These are phyloP conservation scores for Drosophila anceps DNA, from an alignment of 2,888 invertebrate species.

Conservation along the genomic window DNA sequence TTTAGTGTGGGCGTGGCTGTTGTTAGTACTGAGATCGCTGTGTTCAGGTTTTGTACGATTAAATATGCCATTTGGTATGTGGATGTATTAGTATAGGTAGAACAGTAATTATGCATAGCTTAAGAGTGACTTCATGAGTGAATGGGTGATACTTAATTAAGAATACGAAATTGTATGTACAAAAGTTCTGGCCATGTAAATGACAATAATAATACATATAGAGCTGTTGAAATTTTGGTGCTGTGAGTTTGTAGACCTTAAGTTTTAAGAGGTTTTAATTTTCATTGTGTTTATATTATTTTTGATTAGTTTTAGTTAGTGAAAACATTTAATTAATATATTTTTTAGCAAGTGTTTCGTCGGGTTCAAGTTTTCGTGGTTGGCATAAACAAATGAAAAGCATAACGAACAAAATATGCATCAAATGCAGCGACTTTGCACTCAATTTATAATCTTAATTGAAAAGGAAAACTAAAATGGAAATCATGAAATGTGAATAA, in stretches of 20 bases:
- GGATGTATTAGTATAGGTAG: slow-evolving; percentile 7
- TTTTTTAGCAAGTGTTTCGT: slow-evolving; percentile 84
- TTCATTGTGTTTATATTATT: slow-evolving; percentile 40
- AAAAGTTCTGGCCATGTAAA: slow-evolving; percentile 69
- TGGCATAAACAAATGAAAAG: slow-evolving; percentile 58
- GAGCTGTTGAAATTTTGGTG: slow-evolving; percentile 51
- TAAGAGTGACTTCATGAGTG: slow-evolving; percentile 26
- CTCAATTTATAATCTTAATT: slow-evolving; percentile 28
- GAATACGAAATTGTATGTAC: slow-evolving; percentile 54
- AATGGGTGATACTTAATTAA: slow-evolving; percentile 36
- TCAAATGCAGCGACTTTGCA: slow-evolving; percentile 14
- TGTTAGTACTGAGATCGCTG: slow-evolving; percentile 36
- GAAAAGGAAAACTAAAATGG: slow-evolving; percentile 30
- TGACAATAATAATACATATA: slow-evolving; percentile 11
- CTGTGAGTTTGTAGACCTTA: slow-evolving; percentile 27
- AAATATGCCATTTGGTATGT: slow-evolving; percentile 39
- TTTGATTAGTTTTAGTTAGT: slow-evolving; percentile 38
- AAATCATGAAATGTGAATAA: slow-evolving; percentile 32
- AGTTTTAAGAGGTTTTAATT: slow-evolving; percentile 35
- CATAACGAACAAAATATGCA: slow-evolving; percentile 37
- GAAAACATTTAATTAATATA: slow-evolving; percentile 53
- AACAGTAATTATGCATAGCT: slow-evolving; percentile 51
- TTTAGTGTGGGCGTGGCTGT: slow-evolving; percentile 69
- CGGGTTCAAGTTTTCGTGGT: slow-evolving; percentile 85
- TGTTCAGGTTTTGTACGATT: slow-evolving; percentile 38